Evolutionary conservation across 1,140 invertebrate species (phyloP), one percentile per base, ranked within the genome.

Genomic region (Camponotus vicinus): DNA sequence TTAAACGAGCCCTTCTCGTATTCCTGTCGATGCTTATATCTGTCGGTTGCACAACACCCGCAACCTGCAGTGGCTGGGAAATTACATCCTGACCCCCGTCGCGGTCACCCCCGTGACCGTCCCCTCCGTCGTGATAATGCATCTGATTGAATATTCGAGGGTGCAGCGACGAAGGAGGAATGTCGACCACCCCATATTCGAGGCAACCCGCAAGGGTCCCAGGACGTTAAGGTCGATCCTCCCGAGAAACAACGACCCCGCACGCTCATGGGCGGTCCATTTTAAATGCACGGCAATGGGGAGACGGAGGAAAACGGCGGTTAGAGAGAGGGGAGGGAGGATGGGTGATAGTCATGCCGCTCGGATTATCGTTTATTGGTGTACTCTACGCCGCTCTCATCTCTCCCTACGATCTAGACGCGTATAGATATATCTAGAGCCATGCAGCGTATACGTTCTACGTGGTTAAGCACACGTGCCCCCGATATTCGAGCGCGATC

Each of bases 391-490:
- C 45, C 84, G 37, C 71, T 77, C 52, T 80, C 70, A 83, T 88
- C 61, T 79, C 59, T 66, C 66, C 57, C 85, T 71, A 57, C 79
- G 79, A 83, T 83, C 79, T 83, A 83, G 79, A 70, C 66, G 69
- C 69, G 69, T 75, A 75, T 63, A 80, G 70, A 82, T 86, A 83
- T 83, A 86, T 80, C 78, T 83, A 57, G 55, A 32, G 64, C 40
- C 66, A 66, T 86, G 64, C 59, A 71, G 69, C 90, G 34, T 89
- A 77, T 89, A 87, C 71, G 82, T 89, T 89, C 89, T 89, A 91
- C 89, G 89, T 89, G 89, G 89, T 91, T 91, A 91, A 91, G 89
- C 89, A 89, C 90, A 91, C 90, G 90, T 91, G 90, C 78, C 87
- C 88, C 87, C 85, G 90, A 91, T 91, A 91, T 88, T 66, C 84